These are phyloP conservation scores for Leptinotarsa tumamoca DNA, from an alignment of 2,888 invertebrate genomes.

Conservation along the genomic window DNA sequence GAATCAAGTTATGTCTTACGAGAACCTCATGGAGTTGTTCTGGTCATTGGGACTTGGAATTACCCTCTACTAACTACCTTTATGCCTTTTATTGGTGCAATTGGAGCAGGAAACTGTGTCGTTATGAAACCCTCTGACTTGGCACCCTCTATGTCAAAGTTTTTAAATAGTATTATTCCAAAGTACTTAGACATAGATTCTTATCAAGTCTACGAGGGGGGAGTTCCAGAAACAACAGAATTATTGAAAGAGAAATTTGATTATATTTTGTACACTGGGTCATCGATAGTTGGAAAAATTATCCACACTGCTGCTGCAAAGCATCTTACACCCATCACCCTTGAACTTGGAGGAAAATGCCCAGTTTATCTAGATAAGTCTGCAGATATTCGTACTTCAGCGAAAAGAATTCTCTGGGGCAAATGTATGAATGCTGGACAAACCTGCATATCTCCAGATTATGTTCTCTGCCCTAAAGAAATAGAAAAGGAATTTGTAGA, in stretches of 20 bases:
- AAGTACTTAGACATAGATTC: constrained; percentile 88
- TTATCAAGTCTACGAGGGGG: constrained; percentile 73
- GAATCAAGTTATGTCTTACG: constrained; percentile 76
- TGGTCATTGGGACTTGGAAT: constrained; percentile 95
- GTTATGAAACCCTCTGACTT: constrained; percentile 94
- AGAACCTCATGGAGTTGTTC: constrained; percentile 92
- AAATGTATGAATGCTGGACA: constrained; percentile 93
- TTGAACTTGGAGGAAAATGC: constrained; percentile 82
- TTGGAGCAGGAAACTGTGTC: constrained; percentile 93
- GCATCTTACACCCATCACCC: constrained; percentile 78
- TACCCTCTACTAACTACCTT: constrained; percentile 90
- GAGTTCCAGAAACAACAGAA: constrained; percentile 74
- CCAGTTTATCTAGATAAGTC: constrained; percentile 90
- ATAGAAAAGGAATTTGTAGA: constrained; percentile 73
- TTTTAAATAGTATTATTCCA: constrained; percentile 82
- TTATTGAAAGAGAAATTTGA: constrained; percentile 78
- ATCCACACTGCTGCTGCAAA: constrained; percentile 79
- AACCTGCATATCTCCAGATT: constrained; percentile 96
- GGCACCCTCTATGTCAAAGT: constrained; percentile 76
- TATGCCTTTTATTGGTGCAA: constrained; percentile 82
- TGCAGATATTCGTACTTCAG: constrained; percentile 80
- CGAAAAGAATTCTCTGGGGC: constrained; percentile 91
- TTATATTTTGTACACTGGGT: constrained; percentile 84
- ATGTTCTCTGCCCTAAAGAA: constrained; percentile 83
- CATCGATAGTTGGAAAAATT: constrained; percentile 74